Evolutionary conservation across 2,797 vertebrate species (phyloP).

Genomic region (Siniperca scherzeri): DNA sequence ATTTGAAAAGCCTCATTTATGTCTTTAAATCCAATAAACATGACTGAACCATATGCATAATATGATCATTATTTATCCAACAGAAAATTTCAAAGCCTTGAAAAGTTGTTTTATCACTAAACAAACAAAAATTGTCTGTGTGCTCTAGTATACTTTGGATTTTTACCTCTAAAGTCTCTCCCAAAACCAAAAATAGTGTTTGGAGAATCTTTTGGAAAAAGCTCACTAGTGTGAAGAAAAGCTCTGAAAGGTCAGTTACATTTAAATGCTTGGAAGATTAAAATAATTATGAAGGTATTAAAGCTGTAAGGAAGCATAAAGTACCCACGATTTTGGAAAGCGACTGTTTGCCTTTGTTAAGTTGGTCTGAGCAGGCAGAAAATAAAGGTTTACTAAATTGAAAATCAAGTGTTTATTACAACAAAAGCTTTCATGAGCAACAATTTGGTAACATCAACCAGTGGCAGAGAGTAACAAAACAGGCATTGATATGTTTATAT

Average conservation of each 20-base stretch:
- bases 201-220: neutral
- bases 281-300: too few relatives aligned
- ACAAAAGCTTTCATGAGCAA: neutral
- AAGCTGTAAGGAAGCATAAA: too few relatives aligned
- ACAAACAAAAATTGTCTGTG: neutral
- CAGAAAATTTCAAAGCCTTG: neutral
- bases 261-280: neutral
- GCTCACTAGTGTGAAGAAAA: neutral
- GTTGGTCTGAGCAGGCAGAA: too few relatives aligned
- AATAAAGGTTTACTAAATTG: neutral
- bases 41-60: neutral
- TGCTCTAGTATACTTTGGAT: too few relatives aligned
- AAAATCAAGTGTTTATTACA: neutral
- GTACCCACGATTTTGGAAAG: neutral
- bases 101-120: neutral
- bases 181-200: neutral
- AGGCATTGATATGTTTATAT: neutral
- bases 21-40: neutral
- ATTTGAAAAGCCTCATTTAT: neutral
- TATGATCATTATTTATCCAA: neutral
- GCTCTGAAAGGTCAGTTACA: neutral
- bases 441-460: neutral
- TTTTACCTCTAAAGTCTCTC: too few relatives aligned
- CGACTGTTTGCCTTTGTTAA: neutral
- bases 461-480: neutral